These are phyloP conservation scores for Tenebrio molitor DNA, from an alignment of 1,140 invertebrate genomes.

Conservation along the genomic window DNA sequence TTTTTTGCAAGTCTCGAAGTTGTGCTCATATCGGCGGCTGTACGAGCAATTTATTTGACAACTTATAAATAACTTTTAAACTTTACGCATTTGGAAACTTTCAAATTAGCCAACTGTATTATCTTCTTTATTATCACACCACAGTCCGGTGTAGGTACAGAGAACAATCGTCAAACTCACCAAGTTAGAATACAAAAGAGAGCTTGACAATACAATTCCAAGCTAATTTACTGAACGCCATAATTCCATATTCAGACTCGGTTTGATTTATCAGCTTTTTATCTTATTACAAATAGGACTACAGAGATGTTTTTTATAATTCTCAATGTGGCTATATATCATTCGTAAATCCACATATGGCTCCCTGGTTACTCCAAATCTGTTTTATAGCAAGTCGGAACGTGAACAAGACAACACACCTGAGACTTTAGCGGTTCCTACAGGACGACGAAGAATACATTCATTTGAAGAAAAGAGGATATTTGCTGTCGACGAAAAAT, in stretches of 20 bases:
- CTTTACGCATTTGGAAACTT: not conserved
- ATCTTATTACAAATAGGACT: conserved; percentile 14
- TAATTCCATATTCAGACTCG: not conserved
- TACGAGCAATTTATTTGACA: not conserved
- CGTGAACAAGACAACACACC: conserved; percentile 47
- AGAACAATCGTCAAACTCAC: too few relatives aligned
- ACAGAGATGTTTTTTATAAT: conserved; percentile 8
- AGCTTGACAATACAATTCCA: conserved; percentile 2
- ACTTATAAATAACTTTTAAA: conserved; percentile 4
- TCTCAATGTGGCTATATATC: conserved; percentile 12
- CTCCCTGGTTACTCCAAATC: conserved; percentile 16
- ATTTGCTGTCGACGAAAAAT: conserved; percentile 15
- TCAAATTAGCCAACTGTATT: not conserved
- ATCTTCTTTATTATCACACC: too few relatives aligned
- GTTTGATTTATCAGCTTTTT: conserved; percentile 7
- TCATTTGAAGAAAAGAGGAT: conserved; percentile 59
- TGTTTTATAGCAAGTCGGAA: conserved; percentile 21
- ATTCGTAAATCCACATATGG: conserved; percentile 15
- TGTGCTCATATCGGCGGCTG: too few relatives aligned
- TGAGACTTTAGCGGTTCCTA: conserved; percentile 58
- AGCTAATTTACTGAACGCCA: not conserved
- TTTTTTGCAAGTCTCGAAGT: too few relatives aligned
- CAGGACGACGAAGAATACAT: conserved; percentile 56
- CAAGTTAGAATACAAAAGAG: not conserved
- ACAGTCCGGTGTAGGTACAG: too few relatives aligned